Evolutionary conservation across 2,888 invertebrate species (phyloP).

Genomic region (Andrena camellia): DNA sequence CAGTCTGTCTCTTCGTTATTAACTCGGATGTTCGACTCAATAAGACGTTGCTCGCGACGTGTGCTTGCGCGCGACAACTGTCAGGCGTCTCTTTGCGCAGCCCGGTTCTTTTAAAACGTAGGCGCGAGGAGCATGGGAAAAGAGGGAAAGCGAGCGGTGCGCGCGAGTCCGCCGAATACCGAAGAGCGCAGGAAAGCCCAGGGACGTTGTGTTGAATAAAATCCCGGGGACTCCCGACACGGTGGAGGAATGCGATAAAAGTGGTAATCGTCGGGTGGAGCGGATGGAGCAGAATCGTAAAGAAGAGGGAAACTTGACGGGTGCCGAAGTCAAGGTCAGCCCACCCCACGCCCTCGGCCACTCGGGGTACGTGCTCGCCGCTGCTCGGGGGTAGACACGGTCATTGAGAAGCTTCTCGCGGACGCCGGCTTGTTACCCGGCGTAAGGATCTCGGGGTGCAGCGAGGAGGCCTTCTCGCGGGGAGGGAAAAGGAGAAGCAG

Average conservation of each 20-base stretch:
- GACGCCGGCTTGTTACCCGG: conserved; percentile 25
- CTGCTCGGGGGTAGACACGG: conserved; percentile 52
- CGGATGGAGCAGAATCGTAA: conserved; percentile 23
- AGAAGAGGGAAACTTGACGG: conserved; percentile 39
- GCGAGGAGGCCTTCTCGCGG: conserved; percentile 30
- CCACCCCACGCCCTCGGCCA: conserved; percentile 17
- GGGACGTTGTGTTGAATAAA: conserved; percentile 26
- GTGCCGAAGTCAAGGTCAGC: conserved; percentile 59
- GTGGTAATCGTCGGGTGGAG: conserved; percentile 21
- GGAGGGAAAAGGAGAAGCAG: conserved; percentile 38
- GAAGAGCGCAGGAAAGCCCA: neutral
- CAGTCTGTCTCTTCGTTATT: neutral
- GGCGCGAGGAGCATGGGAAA: conserved; percentile 21
- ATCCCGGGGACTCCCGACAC: conserved; percentile 28
- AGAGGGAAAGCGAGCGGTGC: neutral
- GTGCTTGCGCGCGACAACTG: neutral
- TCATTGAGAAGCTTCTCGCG: conserved; percentile 61
- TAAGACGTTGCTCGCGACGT: neutral
- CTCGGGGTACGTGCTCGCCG: conserved; percentile 27
- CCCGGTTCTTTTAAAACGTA: neutral
- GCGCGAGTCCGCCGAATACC: neutral
- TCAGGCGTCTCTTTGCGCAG: neutral
- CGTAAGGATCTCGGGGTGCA: conserved; percentile 24
- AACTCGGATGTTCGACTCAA: neutral
- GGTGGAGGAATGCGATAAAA: conserved; percentile 46